Base-by-base conservation (phyloP, 2,797 vertebrate genomes). In the Pelochelys cantorii region DNA sequence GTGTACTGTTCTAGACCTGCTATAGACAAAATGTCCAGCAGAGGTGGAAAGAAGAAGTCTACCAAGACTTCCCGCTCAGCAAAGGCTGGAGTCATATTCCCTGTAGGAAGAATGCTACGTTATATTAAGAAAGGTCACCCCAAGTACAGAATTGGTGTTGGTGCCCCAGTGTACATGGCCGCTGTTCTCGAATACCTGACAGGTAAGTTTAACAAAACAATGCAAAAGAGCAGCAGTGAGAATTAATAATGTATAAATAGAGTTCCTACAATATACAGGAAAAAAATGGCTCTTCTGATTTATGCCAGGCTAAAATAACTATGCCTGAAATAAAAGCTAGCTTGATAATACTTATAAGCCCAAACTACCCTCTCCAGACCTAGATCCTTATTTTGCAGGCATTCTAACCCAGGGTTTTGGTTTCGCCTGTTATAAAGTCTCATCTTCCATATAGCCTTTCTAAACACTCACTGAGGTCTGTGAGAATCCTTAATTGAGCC, bases 21-120 rank as follows among this genome's bases (percentile, higher is more conserved):
- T 87, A 86, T 90, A 95, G 90, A 91, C 97, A 97, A 95, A 97
- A 99, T 99, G 99, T 99, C 99, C 29, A 99, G 99, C 97, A 98
- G 99, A 97, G 99, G 99, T 90, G 99, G 99, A 95, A 99, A 99
- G 98, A 99, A 99, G 98, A 99, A 99, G 98, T 98, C 98, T 5
- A 99, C 99, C 65, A 99, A 99, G 98, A 99, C 99, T n/a, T 99
- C 99, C 25, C 98, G 99, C 94, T 99, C 99, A 0, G 98, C 98
- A 34, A 99, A 99, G 97, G 99, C 99, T 1, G 99, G 99, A 15
- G 99, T 99, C 90, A 99, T 99, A 97, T 99, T 99, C 97, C 99
- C 99, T 0, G 99, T 99, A 60, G 99, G 99, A n/a, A 98, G 99
- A 91, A 99, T 99, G 99, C 98, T 99, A 82, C 99, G 99, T 79